Evolutionary conservation across 2,113 vertebrate genomes (phyloP), one percentile per base, ranked within the genome.

Genomic region (Phodopus roborovskii): DNA sequence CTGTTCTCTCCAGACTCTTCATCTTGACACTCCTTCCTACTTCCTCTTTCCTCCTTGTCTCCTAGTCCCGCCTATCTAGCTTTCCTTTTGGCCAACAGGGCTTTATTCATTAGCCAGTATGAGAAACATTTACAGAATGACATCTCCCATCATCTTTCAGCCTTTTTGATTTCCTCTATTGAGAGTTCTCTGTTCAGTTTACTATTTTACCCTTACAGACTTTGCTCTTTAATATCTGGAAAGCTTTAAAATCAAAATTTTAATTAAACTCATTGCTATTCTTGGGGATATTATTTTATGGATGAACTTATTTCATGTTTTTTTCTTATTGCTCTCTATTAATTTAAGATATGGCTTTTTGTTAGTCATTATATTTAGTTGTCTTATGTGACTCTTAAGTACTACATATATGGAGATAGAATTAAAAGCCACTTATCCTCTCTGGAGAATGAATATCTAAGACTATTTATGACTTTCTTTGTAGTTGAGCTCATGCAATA

Each of bases 251-350:
- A 96, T 93, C 78, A 92, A 93, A 94, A 92, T 97, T 98, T 98
- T 97, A 94, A 97, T 97, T 96, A 92, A 97, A 97, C 90, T 94
- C 97, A 96, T 91, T 94, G 26, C 84, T 84, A 88, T 58, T 62
- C 87, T 93, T 95, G 92, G 91, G 93, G 96, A 92, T 77, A 96
- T 97, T 96, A 97, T 88, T 96, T 39, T 39, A 26, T 39, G 5
- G 7, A 22, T 60, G 3, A 26, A 83, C 22, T 39, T 83, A 10
- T 42, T 42, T n/a, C n/a, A n/a, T 16, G 26, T 6, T 56, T 24
- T 82, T 82, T 74, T 71, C n/a, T 94, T 28, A 2, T 4, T 11
- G 66, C 39, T 8, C 39, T 71, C 0, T 88, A 96, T 94, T 87
- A 78, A 93, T 92, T 97, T 86, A 95, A 94, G 90, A 45, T 78